Evolutionary conservation across 2,888 invertebrate species (phyloP).

Genomic region (Cordilura impudica): DNA sequence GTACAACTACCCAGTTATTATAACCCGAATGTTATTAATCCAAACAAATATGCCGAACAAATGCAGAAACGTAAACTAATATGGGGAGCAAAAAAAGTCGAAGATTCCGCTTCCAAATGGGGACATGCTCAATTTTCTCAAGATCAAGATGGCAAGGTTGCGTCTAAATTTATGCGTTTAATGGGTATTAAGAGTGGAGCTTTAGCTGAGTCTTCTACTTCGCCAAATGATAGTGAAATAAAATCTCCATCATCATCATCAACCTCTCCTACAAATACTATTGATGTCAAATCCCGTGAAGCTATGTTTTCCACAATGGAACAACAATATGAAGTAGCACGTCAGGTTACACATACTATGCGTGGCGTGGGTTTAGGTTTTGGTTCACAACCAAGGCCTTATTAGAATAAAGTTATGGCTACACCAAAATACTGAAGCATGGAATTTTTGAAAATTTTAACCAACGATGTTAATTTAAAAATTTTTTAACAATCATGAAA

Average conservation of each 20-base stretch:
- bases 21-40: conserved; percentile 85
- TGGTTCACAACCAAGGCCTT: conserved; percentile 79
- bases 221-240: conserved; percentile 41
- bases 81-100: conserved; percentile 89
- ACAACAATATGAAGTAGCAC: conserved; percentile 96
- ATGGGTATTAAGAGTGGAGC: conserved; percentile 87
- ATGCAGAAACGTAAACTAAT: conserved; percentile 94
- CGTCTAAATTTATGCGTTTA: conserved; percentile 95
- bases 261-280: conserved; percentile 55
- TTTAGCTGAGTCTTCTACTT: conserved; percentile 14
- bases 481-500: neutral
- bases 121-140: conserved; percentile 90
- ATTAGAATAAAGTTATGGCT: conserved; percentile 36
- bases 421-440: too few species aligned
- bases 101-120: conserved; percentile 82
- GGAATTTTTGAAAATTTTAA: neutral
- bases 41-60: conserved; percentile 90
- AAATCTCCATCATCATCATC: conserved; percentile 23
- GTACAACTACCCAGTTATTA: conserved; percentile 83
- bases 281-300: conserved; percentile 79
- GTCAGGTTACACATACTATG: conserved; percentile 97
- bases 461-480: neutral
- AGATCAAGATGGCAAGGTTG: conserved; percentile 94
- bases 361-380: conserved; percentile 92
- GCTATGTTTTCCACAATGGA: conserved; percentile 96